Percentiles rank a stretch among this genome's conserved stretches.
These are phyloP conservation scores for Ophion slaviceki DNA, from an alignment of 2,888 invertebrate species.

Conservation along the genomic window DNA sequence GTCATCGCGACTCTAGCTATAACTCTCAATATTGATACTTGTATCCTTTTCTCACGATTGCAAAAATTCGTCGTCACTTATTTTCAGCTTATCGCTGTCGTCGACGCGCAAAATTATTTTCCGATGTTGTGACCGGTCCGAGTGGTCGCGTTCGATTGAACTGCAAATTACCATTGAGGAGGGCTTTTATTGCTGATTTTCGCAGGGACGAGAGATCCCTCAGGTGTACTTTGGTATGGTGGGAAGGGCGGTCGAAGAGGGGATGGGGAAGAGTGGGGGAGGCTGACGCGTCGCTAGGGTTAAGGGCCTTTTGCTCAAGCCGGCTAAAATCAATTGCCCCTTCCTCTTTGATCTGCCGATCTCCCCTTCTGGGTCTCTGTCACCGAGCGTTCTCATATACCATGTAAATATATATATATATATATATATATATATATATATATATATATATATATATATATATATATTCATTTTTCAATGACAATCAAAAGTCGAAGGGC, in stretches of 20 bases:
- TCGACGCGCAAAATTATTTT: background rate
- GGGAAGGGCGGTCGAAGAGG: background rate
- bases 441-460: no score
- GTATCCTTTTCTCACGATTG: background rate
- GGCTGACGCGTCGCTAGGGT: background rate
- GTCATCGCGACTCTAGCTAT: background rate
- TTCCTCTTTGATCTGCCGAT: background rate
- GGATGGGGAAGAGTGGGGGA: background rate
- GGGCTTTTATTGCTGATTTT: background rate
- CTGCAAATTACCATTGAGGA: constrained; percentile 11
- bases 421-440: no score
- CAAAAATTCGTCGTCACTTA: background rate
- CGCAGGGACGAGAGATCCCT: background rate
- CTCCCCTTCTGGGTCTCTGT: no score
- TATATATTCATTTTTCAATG: no score
- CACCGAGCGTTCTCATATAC: background rate
- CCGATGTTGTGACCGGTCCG: background rate
- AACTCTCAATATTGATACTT: background rate
- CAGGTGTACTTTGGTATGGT: constrained; percentile 31
- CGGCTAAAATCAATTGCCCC: background rate
- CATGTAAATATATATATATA: no score
- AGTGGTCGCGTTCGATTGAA: constrained; percentile 18
- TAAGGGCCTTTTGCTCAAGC: background rate
- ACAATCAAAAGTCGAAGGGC: no score
- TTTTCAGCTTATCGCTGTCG: background rate